Base-by-base conservation (phyloP, 1,140 invertebrate species). In the Drosophila teissieri region DNA sequence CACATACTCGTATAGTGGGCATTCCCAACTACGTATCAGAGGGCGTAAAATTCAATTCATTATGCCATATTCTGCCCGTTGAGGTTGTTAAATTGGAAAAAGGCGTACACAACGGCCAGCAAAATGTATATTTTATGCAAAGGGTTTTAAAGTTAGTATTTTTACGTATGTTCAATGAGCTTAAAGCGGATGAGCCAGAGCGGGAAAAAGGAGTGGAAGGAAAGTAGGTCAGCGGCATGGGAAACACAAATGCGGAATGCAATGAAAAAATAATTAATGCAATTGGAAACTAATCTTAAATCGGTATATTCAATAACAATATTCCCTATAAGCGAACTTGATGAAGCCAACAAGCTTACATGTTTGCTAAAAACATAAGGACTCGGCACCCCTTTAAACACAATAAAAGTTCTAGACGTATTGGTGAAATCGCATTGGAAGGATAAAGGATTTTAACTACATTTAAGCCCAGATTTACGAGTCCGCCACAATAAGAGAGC, bases 71-170 rank as follows among this genome's bases (percentile, higher is more conserved):
- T 74, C 53, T 11, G 61, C 12, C 19, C 48, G 37, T 68, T 34
- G 45, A 68, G 60, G 58, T 68, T 74, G 72, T 64, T 54, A 27
- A 74, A 74, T 74, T 64, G 37, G 45, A 36, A 73, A 62, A 37
- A 40, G 27, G 44, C 36, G 34, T 22, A 36, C 62, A 19, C 27
- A 24, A 14, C 42, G 11, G 31, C 46, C 3, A 15, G 58, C 51
- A 42, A 51, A 74, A 74, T 74, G 58, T 58, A 74, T 64, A 74
- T 74, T 74, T 74, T 74, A 74, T 74, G 72, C 70, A 74, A 74
- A 74, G 39, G 58, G 57, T 44, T 74, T 74, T 74, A 74, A 74
- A 74, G 72, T 74, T 74, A 74, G 64, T 74, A 74, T 64, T 74
- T 74, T 64, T 64, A 74, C 70, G 72, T 15, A 17, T 52, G 45